Evolutionary conservation across 2,888 invertebrate genomes (phyloP), one percentile per base, ranked within the genome.

Genomic region (Trissolcus japonicus): DNA sequence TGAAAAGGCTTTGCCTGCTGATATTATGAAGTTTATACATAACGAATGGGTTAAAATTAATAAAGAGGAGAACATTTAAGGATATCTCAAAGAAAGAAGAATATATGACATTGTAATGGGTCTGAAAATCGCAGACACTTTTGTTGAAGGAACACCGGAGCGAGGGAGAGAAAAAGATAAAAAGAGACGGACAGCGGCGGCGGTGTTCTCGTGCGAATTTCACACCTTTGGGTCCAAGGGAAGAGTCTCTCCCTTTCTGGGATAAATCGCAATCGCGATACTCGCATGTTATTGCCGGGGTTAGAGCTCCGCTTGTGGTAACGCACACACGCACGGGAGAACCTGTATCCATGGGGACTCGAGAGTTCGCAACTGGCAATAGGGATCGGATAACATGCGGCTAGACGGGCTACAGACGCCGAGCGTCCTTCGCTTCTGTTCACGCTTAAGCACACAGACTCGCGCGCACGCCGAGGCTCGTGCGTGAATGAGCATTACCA

Each of bases 201-300:
- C n/a, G 55, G 55, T 61, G 25, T 61, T 66, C 73, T 73, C 72
- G 72, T 73, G 72, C 65, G 72, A 73, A 66, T 66, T 73, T 73
- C 66, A 73, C 73, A 73, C 73, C 73, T 73, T 71, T 73, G 53
- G 66, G 73, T 66, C 56, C 61, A 41, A 60, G 66, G 73, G 66
- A 66, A 59, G 63, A 57, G 43, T 19, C 25, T 59, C 72, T 35
- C 72, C 65, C 63, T 72, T 72, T 59, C 59, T 56, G 59, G 72
- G 50, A 67, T 73, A 67, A 73, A 73, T 73, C 66, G 66, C 43
- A 73, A 73, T 73, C 73, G 72, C 60, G 72, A 65, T 72, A 72
- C 72, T 72, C 60, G 65, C 60, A 54, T 72, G 72, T 72, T 72
- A 59, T 65, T 59, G 65, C 65, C 65, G 65, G 72, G 72, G 65